phyloP scores from a whole-genome alignment of 2,888 invertebrate genomes.

The Cerastis leucographa region DNA sequence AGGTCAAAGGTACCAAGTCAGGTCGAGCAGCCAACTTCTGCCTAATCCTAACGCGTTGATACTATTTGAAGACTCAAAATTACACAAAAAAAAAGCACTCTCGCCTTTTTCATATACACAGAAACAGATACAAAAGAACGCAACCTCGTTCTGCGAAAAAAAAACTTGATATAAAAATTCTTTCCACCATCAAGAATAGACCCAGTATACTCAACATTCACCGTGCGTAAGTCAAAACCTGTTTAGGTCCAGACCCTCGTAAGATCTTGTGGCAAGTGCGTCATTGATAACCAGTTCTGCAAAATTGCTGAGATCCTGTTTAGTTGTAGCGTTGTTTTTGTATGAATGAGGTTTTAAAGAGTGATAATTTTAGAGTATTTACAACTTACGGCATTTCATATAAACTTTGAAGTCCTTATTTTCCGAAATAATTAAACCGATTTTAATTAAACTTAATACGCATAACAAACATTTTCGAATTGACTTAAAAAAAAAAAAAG shows the following conservation, averaged over 20 bases:
- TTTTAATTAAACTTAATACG: no score
- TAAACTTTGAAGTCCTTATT: no score
- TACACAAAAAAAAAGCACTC: fast-evolving
- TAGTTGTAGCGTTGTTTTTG: slow-evolving; percentile 1
- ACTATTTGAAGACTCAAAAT: background rate
- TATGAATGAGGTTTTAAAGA: background rate
- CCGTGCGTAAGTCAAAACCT: slow-evolving; percentile 1
- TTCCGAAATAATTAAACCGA: no score
- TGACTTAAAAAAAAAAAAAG: no score
- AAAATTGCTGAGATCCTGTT: slow-evolving; percentile 15
- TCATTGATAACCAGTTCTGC: slow-evolving; percentile 39
- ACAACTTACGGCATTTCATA: no score
- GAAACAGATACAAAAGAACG: background rate
- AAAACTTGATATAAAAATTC: background rate
- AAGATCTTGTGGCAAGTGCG: slow-evolving; percentile 41
- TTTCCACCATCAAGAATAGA: slow-evolving; percentile 6
- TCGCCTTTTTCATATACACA: background rate
- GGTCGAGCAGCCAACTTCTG: background rate
- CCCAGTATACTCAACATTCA: slow-evolving; percentile 14
- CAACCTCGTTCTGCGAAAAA: background rate
- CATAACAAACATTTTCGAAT: no score
- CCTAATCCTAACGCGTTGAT: background rate
- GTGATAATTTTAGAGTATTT: no score
- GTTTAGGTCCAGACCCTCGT: slow-evolving; percentile 27
- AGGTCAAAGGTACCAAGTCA: background rate